A percentile compares a stretch with the other conserved stretches of the same genome.
These are phyloP conservation scores for Pachypanchax playfairii DNA, from an alignment of 2,113 vertebrate species.

Conservation along the genomic window DNA sequence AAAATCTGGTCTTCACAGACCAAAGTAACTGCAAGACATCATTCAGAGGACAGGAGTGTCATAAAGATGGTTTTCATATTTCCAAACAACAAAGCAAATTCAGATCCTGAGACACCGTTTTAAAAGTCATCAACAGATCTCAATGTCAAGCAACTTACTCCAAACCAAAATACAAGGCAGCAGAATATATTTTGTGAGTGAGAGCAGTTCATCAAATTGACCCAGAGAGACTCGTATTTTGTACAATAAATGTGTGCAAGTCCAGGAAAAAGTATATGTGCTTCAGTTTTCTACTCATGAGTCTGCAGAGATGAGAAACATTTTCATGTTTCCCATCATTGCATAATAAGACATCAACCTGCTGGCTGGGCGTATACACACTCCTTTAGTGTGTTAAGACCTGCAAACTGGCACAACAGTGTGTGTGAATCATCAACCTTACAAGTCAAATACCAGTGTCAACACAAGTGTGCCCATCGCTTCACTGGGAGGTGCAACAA, in stretches of 20 bases:
- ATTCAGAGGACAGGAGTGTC: not conserved
- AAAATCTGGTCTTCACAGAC: conserved; percentile 17
- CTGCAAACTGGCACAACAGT: conserved; percentile 43
- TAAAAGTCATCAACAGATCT: conserved; percentile 24
- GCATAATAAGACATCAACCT: conserved; percentile 31
- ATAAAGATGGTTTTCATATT: conserved; percentile 15
- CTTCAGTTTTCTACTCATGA: conserved; percentile 7
- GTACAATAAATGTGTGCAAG: conserved; percentile 28
- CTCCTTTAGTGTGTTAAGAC: conserved; percentile 39
- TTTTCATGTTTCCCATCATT: conserved; percentile 10
- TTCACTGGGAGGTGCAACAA: conserved; percentile 47
- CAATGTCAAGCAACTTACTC: conserved; percentile 26
- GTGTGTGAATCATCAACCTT: conserved; percentile 59
- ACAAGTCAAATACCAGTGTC: conserved; percentile 51
- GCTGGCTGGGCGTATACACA: conserved; percentile 29
- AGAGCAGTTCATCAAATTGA: conserved; percentile 41
- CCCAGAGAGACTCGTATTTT: conserved; percentile 31
- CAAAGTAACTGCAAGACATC: not conserved
- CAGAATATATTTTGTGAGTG: conserved; percentile 33
- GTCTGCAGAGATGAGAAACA: conserved; percentile 6
- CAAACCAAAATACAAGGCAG: conserved; percentile 25
- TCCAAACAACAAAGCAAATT: conserved; percentile 14
- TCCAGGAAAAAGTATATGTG: conserved; percentile 9
- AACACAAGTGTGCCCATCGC: conserved; percentile 46
- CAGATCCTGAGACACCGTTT: conserved; percentile 1